Base-by-base conservation (phyloP, 1,140 invertebrate species). In the Littorina saxatilis region DNA sequence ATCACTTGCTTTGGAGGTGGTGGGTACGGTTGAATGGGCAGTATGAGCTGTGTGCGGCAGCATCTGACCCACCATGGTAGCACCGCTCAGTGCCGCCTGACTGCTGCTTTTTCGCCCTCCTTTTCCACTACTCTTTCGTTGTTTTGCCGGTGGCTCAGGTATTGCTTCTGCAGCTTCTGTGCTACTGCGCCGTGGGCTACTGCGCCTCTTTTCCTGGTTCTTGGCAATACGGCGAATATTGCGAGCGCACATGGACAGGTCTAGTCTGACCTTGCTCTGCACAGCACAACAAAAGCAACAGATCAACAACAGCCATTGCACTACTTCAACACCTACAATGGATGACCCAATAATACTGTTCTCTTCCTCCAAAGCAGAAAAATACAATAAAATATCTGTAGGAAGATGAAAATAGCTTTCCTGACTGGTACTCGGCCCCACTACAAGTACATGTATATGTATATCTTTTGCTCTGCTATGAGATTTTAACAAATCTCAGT, bases 161-260 rank as follows among this genome's bases (percentile, higher is more conserved):
- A 32, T 32, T 47, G 43, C 7, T 47, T 47, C 43, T 47, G 43
- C 43, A 47, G 43, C 5, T 17, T 72, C 50, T 32, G 27, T 55
- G 50, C 50, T 37, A 23, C 11, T 27, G 20, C 23, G 50, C 17
- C 32, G n/a, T 17, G 74, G 74, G 32, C 76, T 78, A 11, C 35
- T 35, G 1, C 76, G 55, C 23, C 39, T 32, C 23, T 78, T 78
- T 29, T 78, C 76, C 27, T 78, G 76, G 37, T 78, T 80, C 43
- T 73, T 73, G 50, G 68, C 63, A 7, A 72, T 80, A 5, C 79
- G 66, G 11, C 79, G 79, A 23, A 80, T 80, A 37, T 80, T 80
- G 50, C 79, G 79, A 20, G 79, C 79, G 29, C 79, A 80, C 79
- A 80, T 80, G 13, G 79, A 80, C 3, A 80, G 70, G 55, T 80